phyloP scores from a whole-genome alignment of 2,888 invertebrate genomes.

The Pediacus dermestoides region DNA sequence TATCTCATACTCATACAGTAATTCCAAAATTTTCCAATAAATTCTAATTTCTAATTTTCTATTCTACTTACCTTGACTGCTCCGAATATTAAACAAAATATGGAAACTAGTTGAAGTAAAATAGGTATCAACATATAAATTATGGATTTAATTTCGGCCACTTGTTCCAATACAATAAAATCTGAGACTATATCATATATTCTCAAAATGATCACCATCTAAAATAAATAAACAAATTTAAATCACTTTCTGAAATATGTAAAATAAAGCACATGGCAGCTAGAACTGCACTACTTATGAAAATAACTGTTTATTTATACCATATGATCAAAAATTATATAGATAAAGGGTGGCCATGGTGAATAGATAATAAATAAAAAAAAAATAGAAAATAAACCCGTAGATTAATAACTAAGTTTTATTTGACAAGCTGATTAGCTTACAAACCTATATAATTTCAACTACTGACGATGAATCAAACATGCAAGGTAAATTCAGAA shows the following conservation, averaged over 20 bases:
- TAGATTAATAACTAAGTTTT: too few species aligned
- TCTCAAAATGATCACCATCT: constrained; percentile 14
- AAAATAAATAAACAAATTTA: constrained; percentile 10
- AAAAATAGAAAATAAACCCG: too few species aligned
- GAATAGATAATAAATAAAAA: too few species aligned
- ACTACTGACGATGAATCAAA: too few species aligned
- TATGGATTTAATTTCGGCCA: constrained; percentile 12
- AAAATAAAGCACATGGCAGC: neutral
- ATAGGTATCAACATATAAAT: constrained; percentile 13
- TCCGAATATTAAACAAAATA: constrained; percentile 14
- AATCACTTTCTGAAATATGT: neutral
- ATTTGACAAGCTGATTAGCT: too few species aligned
- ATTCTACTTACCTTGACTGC: constrained; percentile 12
- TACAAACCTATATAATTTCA: too few species aligned
- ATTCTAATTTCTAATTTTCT: neutral
- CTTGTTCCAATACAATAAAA: constrained; percentile 17
- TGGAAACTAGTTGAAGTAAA: constrained; percentile 9
- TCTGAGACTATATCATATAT: constrained; percentile 20
- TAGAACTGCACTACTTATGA: constrained; percentile 2
- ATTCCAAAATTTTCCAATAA: too few species aligned
- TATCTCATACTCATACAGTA: too few species aligned
- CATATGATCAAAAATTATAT: too few species aligned
- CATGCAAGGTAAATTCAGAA: too few species aligned
- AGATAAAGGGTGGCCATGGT: too few species aligned
- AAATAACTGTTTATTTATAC: constrained; percentile 1